A percentile compares a stretch with the other conserved stretches of the same genome.
Conservation (phyloP, 2,113 vertebrate species). For the Sapajus apella region DNA sequence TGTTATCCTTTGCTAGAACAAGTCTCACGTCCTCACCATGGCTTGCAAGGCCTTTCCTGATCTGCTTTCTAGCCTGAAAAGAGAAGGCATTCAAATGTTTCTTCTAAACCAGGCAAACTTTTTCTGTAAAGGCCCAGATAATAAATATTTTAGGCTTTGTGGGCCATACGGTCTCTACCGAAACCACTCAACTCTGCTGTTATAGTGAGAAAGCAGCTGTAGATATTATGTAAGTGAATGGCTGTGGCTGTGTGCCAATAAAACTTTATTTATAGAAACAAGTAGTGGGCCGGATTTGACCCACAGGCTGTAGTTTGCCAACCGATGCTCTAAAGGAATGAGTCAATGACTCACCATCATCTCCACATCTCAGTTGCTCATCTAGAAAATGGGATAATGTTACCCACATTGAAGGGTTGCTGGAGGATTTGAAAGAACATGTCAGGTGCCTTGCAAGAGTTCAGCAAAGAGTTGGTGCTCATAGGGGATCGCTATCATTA, state of each 20-base stretch:
- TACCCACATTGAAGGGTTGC: fast-evolving
- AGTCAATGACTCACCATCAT: background rate
- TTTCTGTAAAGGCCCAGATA: constrained; percentile 6
- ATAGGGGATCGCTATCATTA: fast-evolving
- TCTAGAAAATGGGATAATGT: background rate
- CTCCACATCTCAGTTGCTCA: background rate
- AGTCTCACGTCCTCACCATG: background rate
- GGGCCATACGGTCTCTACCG: background rate
- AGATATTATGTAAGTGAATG: background rate
- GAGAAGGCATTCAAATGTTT: background rate
- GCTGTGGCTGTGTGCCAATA: background rate
- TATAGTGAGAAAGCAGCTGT: background rate
- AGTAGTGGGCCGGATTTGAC: background rate
- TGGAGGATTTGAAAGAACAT: background rate
- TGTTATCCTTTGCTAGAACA: background rate
- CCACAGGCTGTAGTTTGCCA: background rate
- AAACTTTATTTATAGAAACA: constrained; percentile 65
- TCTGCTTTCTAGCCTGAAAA: background rate
- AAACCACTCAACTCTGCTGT: background rate
- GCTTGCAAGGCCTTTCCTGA: background rate
- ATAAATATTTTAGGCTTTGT: constrained; percentile 18
- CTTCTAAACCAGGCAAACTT: background rate
- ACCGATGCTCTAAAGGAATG: background rate
- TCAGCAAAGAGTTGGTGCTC: background rate
- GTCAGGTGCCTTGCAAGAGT: background rate